phyloP scores from a whole-genome alignment of 2,888 invertebrate species.

The Melipona bicolor region DNA sequence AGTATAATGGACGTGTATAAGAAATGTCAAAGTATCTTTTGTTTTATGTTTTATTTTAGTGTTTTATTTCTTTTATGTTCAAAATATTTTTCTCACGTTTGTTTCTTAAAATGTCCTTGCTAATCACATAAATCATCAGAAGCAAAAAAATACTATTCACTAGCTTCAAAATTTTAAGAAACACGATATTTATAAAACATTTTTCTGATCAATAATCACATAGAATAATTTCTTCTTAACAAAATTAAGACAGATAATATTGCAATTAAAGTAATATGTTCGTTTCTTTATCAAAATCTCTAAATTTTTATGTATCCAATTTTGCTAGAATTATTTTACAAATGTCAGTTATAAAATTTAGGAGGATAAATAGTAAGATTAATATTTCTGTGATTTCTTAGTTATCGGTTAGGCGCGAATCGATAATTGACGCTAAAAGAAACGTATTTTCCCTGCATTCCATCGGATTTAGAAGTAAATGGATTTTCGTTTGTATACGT shows the following conservation, averaged over 20 bases:
- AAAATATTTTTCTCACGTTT: not conserved
- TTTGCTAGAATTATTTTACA: not conserved
- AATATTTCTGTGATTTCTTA: conserved; percentile 12
- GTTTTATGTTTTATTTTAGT: not conserved
- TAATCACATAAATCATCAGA: not conserved
- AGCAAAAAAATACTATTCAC: not conserved
- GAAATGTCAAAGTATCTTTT: not conserved
- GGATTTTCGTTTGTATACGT: not conserved
- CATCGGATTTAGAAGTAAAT: conserved; percentile 13
- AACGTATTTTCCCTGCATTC: conserved; percentile 26
- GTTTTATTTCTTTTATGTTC: no score
- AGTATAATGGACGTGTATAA: not conserved
- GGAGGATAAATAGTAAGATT: not conserved
- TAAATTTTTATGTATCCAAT: not conserved
- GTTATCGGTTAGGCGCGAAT: conserved; percentile 22
- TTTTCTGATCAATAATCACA: not conserved
- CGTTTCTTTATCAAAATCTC: not conserved
- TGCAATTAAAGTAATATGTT: not conserved
- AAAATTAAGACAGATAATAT: not conserved
- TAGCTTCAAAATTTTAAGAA: not conserved
- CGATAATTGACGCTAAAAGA: conserved; percentile 33
- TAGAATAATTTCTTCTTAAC: not conserved
- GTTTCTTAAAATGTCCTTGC: not conserved
- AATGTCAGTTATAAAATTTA: not conserved
- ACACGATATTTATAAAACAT: not conserved